These are phyloP conservation scores for Mobula hypostoma DNA, from an alignment of 2,113 vertebrate genomes.

Conservation along the genomic window DNA sequence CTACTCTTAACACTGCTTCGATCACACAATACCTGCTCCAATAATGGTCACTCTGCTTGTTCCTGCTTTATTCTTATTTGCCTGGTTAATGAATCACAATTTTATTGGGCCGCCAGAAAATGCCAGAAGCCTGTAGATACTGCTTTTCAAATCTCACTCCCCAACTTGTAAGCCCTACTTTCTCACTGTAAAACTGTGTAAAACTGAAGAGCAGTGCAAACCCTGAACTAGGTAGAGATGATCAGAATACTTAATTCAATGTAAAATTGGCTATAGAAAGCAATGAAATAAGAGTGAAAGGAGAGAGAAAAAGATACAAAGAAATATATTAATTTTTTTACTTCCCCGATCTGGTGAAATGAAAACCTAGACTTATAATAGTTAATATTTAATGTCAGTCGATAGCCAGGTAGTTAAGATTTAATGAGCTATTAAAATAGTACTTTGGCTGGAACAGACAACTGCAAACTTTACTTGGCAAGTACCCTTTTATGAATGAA, in stretches of 20 bases:
- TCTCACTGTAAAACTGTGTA: too few relatives aligned
- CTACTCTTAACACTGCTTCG: too few relatives aligned
- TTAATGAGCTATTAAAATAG: background rate
- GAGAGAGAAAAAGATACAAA: background rate
- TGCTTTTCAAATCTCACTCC: too few relatives aligned
- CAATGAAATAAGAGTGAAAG: background rate
- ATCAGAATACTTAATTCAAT: background rate
- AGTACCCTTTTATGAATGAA: background rate
- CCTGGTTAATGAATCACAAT: too few relatives aligned
- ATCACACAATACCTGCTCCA: too few relatives aligned
- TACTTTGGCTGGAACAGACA: background rate
- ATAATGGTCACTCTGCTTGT: too few relatives aligned
- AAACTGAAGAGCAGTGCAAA: background rate
- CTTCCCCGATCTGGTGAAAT: background rate
- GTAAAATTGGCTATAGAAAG: background rate
- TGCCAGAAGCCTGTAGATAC: too few relatives aligned
- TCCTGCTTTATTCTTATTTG: too few relatives aligned
- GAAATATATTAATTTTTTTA: too few relatives aligned
- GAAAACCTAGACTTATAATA: background rate
- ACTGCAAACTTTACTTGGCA: background rate
- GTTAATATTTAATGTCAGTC: background rate
- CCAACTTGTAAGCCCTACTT: too few relatives aligned
- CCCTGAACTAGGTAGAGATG: background rate
- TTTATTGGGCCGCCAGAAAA: too few relatives aligned
- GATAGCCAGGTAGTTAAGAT: background rate